Evolutionary conservation across 1,140 invertebrate genomes (phyloP).

Genomic region (Halyomorpha halys): DNA sequence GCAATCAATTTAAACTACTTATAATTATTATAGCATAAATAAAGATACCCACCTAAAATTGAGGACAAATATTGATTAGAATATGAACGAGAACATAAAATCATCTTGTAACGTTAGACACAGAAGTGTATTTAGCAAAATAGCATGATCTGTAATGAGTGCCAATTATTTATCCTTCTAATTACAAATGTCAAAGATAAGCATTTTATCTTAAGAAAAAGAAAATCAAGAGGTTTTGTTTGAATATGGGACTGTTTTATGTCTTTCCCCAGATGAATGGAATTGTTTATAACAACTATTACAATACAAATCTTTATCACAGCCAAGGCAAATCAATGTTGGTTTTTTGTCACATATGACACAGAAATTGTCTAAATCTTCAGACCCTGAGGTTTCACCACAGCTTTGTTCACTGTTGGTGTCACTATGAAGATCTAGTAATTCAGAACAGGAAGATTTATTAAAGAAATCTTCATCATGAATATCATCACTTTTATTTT

Average conservation of each 20-base stretch:
- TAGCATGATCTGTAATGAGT: background rate
- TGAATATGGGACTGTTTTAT: slow-evolving; percentile 1
- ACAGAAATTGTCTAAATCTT: background rate
- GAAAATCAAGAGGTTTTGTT: background rate
- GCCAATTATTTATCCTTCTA: background rate
- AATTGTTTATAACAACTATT: background rate
- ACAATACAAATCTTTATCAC: slow-evolving; percentile 22
- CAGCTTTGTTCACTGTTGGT: background rate
- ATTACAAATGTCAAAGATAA: background rate
- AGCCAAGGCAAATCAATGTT: slow-evolving; percentile 5
- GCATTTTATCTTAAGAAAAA: background rate
- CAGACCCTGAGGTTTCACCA: background rate
- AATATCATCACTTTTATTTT: too few species aligned
- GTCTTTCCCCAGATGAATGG: background rate
- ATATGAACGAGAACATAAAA: background rate
- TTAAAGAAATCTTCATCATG: slow-evolving; percentile 3
- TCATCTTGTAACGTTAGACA: background rate
- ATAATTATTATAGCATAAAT: too few species aligned
- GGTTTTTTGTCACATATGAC: slow-evolving; percentile 16
- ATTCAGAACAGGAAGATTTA: background rate
- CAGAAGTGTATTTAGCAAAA: too few species aligned
- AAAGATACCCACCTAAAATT: too few species aligned
- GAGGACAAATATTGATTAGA: background rate
- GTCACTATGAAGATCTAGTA: background rate
- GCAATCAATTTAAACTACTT: too few species aligned